Conservation (phyloP, 2,888 invertebrate genomes). For the Machimus rusticus region DNA sequence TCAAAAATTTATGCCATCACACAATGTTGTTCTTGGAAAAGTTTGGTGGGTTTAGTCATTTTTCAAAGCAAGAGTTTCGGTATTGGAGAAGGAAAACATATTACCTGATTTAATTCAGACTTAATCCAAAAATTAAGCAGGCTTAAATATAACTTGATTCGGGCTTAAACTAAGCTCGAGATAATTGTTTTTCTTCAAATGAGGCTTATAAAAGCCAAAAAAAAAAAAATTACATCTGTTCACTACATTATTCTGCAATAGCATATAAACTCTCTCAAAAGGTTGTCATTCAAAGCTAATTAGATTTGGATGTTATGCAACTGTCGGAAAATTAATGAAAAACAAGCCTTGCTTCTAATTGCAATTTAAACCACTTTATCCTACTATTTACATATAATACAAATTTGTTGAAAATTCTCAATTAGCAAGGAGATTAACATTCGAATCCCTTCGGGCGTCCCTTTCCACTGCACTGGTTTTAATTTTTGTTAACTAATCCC, state of each 20-base stretch:
- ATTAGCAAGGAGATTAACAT: neutral
- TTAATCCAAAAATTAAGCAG: too few species aligned
- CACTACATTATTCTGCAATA: neutral
- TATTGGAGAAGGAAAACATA: too few species aligned
- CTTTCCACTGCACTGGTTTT: neutral
- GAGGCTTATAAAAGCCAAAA: too few species aligned
- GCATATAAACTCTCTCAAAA: neutral
- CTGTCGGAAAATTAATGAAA: neutral
- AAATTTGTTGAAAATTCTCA: neutral
- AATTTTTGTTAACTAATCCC: neutral
- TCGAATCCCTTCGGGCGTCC: neutral
- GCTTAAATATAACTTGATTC: too few species aligned
- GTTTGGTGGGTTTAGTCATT: neutral
- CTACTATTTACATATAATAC: neutral
- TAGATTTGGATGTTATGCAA: neutral
- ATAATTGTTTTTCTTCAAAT: too few species aligned
- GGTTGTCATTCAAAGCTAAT: neutral
- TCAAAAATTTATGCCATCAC: neutral
- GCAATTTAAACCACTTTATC: neutral
- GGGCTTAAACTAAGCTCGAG: too few species aligned
- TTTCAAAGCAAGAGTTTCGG: neutral
- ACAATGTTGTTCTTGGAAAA: neutral
- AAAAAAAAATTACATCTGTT: too few species aligned
- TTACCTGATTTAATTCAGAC: too few species aligned
- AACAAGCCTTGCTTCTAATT: neutral